phyloP scores from a whole-genome alignment of 1,140 invertebrate genomes.

The Tyrophagus putrescentiae region DNA sequence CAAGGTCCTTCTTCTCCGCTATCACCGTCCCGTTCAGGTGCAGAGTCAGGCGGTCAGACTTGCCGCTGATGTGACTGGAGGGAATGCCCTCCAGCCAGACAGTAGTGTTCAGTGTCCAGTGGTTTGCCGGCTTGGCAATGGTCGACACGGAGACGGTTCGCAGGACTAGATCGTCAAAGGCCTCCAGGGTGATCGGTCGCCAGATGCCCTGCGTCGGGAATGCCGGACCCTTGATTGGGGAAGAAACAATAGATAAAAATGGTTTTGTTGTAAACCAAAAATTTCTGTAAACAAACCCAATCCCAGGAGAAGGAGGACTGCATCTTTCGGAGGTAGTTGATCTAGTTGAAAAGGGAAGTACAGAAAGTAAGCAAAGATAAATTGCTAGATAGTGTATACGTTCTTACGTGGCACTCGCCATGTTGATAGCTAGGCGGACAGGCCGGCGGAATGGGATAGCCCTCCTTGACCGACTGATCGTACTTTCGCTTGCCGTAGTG shows the following conservation, averaged over 20 bases:
- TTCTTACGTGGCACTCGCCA: constrained; percentile 82
- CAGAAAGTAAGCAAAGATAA: too few species aligned
- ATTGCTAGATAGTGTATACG: too few species aligned
- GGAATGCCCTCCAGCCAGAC: background rate
- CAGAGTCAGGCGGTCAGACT: background rate
- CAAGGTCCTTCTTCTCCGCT: background rate
- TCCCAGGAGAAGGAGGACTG: constrained; percentile 94
- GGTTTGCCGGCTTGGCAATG: background rate
- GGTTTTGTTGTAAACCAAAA: background rate
- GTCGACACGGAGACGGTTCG: background rate
- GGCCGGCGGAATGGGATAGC: constrained; percentile 55
- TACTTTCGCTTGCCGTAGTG: constrained; percentile 45
- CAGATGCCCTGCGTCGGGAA: constrained; percentile 85
- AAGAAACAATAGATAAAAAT: background rate
- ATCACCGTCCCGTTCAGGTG: background rate
- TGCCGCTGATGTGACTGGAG: background rate
- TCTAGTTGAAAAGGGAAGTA: too few species aligned
- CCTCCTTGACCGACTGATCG: constrained; percentile 35
- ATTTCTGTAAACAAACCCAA: constrained; percentile 50
- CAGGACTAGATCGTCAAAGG: constrained; percentile 30
- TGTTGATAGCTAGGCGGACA: constrained; percentile 57
- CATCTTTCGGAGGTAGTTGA: constrained; percentile 88
- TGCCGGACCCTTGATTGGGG: constrained; percentile 43
- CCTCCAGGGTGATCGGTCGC: constrained; percentile 42
- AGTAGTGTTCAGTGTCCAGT: background rate